Base-by-base conservation (phyloP, 1,140 invertebrate genomes). In the Oryzaephilus surinamensis region DNA sequence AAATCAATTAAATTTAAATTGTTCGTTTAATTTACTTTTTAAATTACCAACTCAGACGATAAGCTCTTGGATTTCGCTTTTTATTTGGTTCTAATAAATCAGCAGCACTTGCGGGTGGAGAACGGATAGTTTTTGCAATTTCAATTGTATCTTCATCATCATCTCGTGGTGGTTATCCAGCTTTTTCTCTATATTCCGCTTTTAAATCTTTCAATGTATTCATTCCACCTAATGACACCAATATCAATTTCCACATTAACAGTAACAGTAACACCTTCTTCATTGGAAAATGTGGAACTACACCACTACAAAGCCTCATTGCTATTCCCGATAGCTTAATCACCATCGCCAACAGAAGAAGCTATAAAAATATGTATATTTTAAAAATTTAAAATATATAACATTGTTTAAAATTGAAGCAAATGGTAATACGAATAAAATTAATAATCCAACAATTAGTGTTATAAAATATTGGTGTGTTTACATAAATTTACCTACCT, bases 221-320 rank as follows among this genome's bases (percentile, higher is more conserved):
- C 43, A 89, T 87, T 8, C 92, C 93, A 14, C 94, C 94, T 12
- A 97, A 66, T 7, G 87, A 84, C 2, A 94, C 73, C 32, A 98
- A 65, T 28, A 96, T 76, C 2, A 92, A 74, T 70, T 98, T 98
- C 95, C 95, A 98, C 8, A 98, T 60, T 2, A 98, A 63, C n/a
- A 98, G n/a, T n/a, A n/a, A n/a, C n/a, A n/a, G 64, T 16, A 98
- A 66, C 34, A 97, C 86, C 70, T 98, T 98, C 62, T 95, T 97
- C 76, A 97, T 96, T 10, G 94, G 94, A 69, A 95, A 97, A 69
- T 96, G 90, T 28, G 92, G 88, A 7, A 89, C 85, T 24, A 82
- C 79, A 1, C 92, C 92, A 55, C 87, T 91, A 66, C 93, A 97
- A 59, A 97, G 93, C 47, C 81, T 76, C 12, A 88, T 94, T 5